Conservation (phyloP, 2,113 vertebrate genomes). For the Aptenodytes patagonicus region DNA sequence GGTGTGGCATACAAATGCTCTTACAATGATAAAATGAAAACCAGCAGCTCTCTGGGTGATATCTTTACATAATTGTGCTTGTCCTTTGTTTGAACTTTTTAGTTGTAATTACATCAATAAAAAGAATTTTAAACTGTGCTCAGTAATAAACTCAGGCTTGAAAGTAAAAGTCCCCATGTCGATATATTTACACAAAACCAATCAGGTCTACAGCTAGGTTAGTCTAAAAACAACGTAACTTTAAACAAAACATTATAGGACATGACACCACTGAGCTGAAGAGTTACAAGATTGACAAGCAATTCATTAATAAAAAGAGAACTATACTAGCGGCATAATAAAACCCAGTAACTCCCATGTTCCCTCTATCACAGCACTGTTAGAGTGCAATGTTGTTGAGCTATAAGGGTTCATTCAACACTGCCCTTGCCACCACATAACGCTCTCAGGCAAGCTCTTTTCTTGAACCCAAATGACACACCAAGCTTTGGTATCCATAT, state of each 20-base stretch:
- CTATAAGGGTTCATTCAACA: not conserved
- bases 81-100: constrained; percentile 46
- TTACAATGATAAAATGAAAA: not conserved
- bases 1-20: not conserved
- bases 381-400: not conserved
- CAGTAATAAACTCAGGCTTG: constrained; percentile 9
- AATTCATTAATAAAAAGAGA: constrained; percentile 10
- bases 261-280: not conserved
- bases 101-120: constrained; percentile 10
- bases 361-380: not conserved
- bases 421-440: not conserved
- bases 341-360: not conserved
- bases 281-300: not conserved
- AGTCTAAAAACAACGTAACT: not conserved
- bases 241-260: constrained; percentile 9
- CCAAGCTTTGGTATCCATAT: not conserved
- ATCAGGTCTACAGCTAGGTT: not conserved
- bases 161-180: not conserved
- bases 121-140: constrained; percentile 6
- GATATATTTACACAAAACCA: not conserved
- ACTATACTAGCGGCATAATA: not conserved
- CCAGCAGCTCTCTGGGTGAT: not conserved
- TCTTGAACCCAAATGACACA: not conserved
- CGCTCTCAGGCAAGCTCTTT: not conserved
- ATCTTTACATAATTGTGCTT: constrained; percentile 25